Evolutionary conservation across 2,888 invertebrate species (phyloP), one percentile per base, ranked within the genome.

Genomic region (Lochmaea crataegi): DNA sequence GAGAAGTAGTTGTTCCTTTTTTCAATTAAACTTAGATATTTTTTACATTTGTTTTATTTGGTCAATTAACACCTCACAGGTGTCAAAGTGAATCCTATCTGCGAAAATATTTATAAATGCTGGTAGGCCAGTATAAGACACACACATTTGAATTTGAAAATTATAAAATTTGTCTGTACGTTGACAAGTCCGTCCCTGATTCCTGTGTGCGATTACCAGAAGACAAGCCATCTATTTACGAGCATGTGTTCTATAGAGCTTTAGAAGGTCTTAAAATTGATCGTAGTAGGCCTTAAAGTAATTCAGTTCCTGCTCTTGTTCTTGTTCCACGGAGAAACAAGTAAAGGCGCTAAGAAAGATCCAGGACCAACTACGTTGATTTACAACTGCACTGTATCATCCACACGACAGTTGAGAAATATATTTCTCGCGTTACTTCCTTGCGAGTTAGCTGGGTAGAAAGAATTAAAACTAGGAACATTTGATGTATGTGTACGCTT

Each of bases 341-440:
- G 61, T 68, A 60, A 68, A 68, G 73, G 73, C 68, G 76, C 76
- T 75, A 72, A 76, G 76, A 72, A 72, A 68, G 73, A 76, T 76
- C 76, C 76, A 71, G 73, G 71, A 73, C 72, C 75, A 73, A 71
- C 75, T 73, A 71, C 67, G 75, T 79, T 84, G 84, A 84, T 84
- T 84, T 84, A 84, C 82, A 75, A 75, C 79, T 67, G 79, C 79
- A 81, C 76, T 84, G 82, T 79, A 82, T 84, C 84, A 84, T 84
- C 79, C 79, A 72, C 75, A 76, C 78, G 83, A 83, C 83, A 82
- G 80, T 77, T 76, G 76, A 79, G 80, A 82, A 78, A 78, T 78
- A 78, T 73, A 76, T 76, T 63, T 69, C 64, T 65, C 73, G 68
- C 66, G 42, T 63, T 53, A 53, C 16, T 74, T 67, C 71, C 72